phyloP scores from a whole-genome alignment of 2,113 vertebrate species.

The Meles meles region DNA sequence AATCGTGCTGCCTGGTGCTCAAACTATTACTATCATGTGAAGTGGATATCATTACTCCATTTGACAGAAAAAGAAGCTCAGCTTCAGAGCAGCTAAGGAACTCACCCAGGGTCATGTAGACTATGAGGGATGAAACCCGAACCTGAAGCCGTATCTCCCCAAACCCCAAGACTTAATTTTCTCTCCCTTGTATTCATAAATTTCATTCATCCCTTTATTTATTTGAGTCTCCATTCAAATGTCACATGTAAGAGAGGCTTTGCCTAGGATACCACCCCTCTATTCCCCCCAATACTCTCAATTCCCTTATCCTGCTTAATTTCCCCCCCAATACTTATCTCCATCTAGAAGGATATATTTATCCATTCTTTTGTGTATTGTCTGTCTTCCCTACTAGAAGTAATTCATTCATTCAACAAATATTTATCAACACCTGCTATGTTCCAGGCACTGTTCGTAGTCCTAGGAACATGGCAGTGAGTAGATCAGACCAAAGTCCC shows the following conservation, averaged over 20 bases:
- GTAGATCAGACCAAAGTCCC: not conserved
- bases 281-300: not conserved
- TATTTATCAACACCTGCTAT: not conserved
- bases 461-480: not conserved
- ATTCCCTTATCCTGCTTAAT: not conserved
- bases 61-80: not conserved
- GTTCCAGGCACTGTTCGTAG: not conserved
- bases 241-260: not conserved
- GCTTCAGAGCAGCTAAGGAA: not conserved
- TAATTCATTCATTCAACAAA: not conserved
- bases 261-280: not conserved
- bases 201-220: not conserved
- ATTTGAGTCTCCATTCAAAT: not conserved
- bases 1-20: not conserved
- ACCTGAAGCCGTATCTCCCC: not conserved
- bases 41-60: no score
- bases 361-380: no score
- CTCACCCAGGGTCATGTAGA: no score
- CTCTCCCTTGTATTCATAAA: not conserved
- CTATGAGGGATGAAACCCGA: not conserved
- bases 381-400: not conserved
- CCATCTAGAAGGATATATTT: not conserved
- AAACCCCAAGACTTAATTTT: not conserved
- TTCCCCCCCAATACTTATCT: not conserved
- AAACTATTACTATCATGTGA: rapidly evolving